phyloP scores from a whole-genome alignment of 2,797 vertebrate species.

The Rhinella marina region DNA sequence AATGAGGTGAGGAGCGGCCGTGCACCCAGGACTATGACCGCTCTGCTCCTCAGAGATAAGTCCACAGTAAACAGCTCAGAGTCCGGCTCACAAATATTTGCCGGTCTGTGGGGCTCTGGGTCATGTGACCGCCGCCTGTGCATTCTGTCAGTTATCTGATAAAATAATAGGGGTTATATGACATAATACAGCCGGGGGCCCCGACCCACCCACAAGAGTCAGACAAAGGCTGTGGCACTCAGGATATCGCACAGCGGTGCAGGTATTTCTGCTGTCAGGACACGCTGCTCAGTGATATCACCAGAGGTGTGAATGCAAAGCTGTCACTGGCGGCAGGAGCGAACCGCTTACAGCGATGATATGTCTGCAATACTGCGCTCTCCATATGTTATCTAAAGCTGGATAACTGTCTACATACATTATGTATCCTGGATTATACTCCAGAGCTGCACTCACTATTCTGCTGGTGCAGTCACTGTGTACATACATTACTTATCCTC shows the following conservation, averaged over 20 bases:
- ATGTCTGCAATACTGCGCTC: neutral
- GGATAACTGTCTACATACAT: no score
- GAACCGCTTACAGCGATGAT: neutral
- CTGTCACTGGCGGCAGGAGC: neutral
- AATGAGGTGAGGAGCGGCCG: neutral
- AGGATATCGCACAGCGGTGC: neutral
- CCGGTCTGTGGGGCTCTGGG: neutral
- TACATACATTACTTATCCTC: no score
- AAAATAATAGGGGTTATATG: neutral
- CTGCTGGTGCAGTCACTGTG: no score
- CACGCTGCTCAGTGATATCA: neutral
- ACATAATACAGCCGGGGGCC: conserved; percentile 6
- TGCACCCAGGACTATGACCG: neutral
- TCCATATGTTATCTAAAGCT: neutral
- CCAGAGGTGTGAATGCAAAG: neutral
- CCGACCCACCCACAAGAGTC: neutral
- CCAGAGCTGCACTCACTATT: no score
- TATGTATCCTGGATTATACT: no score
- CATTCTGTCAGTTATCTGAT: neutral
- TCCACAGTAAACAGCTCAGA: conserved; percentile 24
- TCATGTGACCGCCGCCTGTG: neutral
- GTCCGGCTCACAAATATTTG: conserved; percentile 1
- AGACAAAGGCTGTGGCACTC: neutral
- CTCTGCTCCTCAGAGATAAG: neutral
- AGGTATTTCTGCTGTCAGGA: neutral